phyloP scores from a whole-genome alignment of 2,113 vertebrate genomes.

The Erythrocercus mccallii region DNA sequence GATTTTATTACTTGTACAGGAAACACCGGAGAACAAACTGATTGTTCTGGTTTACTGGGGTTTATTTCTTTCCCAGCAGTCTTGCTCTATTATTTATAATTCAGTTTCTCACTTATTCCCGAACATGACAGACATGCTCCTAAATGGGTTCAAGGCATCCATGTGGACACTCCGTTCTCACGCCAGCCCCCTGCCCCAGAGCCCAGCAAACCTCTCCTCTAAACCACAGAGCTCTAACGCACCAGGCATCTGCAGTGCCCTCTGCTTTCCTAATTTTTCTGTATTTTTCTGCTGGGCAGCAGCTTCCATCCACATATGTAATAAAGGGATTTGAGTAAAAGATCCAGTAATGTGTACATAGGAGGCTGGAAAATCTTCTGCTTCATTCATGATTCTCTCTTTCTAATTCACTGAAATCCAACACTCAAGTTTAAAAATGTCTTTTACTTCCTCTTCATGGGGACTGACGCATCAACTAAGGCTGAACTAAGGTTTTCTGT shows the following conservation, averaged over 20 bases:
- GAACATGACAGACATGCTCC: neutral
- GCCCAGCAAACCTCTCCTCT: neutral
- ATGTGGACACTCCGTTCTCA: neutral
- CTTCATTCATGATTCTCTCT: neutral
- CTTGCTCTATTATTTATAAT: conserved; percentile 38
- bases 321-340: neutral
- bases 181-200: neutral
- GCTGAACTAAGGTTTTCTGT: neutral
- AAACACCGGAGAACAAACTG: conserved; percentile 51
- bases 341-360: accelerated
- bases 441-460: neutral
- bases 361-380: neutral
- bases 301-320: neutral
- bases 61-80: conserved; percentile 41
- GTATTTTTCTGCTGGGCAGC: neutral
- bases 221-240: neutral
- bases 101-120: conserved; percentile 1
- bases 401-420: neutral
- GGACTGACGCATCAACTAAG: neutral
- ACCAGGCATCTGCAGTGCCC: neutral
- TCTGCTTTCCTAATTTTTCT: neutral
- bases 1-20: conserved; percentile 50
- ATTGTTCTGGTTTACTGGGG: conserved; percentile 19
- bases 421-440: neutral
- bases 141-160: neutral